A percentile compares a stretch with the other conserved stretches of the same genome.
These are phyloP conservation scores for Arizona elegans DNA, from an alignment of 2,113 vertebrate species.

Conservation along the genomic window DNA sequence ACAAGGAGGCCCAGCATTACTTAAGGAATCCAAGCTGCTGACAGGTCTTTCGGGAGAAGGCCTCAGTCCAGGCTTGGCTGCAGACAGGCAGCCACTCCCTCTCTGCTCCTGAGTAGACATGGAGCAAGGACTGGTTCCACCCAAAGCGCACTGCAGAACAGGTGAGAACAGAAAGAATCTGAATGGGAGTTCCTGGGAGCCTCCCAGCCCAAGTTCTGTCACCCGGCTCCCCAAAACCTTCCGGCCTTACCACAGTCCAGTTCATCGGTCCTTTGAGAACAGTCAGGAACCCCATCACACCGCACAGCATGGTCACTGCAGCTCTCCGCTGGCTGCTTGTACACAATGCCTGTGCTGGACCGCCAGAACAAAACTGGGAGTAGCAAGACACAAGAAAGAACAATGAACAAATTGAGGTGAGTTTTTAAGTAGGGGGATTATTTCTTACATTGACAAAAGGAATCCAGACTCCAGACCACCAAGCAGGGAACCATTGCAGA, in stretches of 20 bases:
- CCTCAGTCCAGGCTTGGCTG: slow-evolving; percentile 61
- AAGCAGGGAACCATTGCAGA: not conserved
- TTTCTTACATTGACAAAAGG: not conserved
- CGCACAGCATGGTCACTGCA: slow-evolving; percentile 56
- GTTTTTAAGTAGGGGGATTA: not conserved
- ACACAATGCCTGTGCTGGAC: slow-evolving; percentile 60
- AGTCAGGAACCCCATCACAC: slow-evolving; percentile 70
- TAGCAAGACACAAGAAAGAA: not conserved
- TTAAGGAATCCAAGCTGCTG: slow-evolving; percentile 73
- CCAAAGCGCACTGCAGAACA: slow-evolving; percentile 68
- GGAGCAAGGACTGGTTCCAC: slow-evolving; percentile 69
- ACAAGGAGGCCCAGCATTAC: slow-evolving; percentile 43
- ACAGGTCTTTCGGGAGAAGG: slow-evolving; percentile 71
- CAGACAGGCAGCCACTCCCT: slow-evolving; percentile 72
- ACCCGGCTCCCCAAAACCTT: not conserved
- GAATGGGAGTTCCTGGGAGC: not conserved
- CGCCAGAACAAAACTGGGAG: slow-evolving; percentile 72
- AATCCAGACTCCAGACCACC: not conserved
- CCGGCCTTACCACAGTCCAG: slow-evolving; percentile 71
- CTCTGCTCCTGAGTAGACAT: slow-evolving; percentile 67
- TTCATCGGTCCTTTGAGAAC: slow-evolving; percentile 68
- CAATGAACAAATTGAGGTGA: not conserved
- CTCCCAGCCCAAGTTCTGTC: not conserved
- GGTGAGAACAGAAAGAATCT: not conserved
- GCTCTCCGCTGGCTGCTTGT: slow-evolving; percentile 70